Conservation (phyloP, 2,888 invertebrate species). For the Torymus auratus region DNA sequence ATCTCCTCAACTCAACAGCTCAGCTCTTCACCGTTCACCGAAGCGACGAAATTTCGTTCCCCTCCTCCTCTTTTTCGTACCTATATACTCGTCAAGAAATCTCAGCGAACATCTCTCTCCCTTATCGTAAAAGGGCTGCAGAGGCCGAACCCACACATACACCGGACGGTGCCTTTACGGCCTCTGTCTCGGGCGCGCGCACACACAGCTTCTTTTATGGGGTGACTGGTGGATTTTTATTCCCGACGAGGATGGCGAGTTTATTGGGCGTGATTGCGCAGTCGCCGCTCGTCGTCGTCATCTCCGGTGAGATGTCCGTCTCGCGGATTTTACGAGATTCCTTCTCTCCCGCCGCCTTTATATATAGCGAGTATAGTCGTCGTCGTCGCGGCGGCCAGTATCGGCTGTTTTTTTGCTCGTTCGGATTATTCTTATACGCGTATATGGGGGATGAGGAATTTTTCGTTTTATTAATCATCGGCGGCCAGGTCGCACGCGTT, state of each 20-base stretch:
- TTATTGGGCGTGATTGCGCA: constrained; percentile 54
- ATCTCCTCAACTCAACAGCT: neutral
- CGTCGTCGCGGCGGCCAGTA: neutral
- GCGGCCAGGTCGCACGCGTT: neutral
- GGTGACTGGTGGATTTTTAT: constrained; percentile 56
- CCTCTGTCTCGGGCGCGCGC: neutral
- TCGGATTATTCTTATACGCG: constrained; percentile 31
- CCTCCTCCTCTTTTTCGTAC: no score
- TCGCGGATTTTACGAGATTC: constrained; percentile 42
- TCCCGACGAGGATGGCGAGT: constrained; percentile 29
- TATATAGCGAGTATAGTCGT: constrained; percentile 17
- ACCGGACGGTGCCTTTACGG: neutral
- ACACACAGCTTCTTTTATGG: constrained; percentile 46
- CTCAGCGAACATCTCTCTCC: no score
- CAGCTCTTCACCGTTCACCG: no score
- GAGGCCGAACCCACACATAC: no score
- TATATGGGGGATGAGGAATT: neutral
- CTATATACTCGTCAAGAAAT: no score
- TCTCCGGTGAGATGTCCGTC: neutral
- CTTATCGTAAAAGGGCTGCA: no score
- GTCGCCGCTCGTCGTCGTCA: neutral
- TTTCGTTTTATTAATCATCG: constrained; percentile 34
- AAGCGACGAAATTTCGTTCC: no score
- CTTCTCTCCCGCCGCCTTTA: neutral
- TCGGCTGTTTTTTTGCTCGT: neutral